phyloP scores from a whole-genome alignment of 2,888 invertebrate species.

The Actias luna region DNA sequence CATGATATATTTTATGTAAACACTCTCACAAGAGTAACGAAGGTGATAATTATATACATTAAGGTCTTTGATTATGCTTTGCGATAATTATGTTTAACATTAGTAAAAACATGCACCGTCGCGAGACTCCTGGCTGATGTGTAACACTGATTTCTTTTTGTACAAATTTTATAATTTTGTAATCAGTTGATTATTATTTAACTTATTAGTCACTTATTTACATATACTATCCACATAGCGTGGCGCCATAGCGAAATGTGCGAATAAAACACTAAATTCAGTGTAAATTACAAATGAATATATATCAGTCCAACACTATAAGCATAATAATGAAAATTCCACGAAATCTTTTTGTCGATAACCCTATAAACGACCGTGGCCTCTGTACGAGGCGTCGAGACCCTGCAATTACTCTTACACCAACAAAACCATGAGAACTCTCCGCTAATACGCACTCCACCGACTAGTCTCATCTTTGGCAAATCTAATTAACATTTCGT shows the following conservation, averaged over 20 bases:
- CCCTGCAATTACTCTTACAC: constrained; percentile 75
- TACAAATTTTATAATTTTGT: no score
- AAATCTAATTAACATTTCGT: constrained; percentile 28
- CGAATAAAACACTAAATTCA: neutral
- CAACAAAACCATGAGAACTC: constrained; percentile 60
- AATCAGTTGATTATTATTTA: no score
- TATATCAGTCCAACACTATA: neutral
- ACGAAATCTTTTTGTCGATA: constrained; percentile 30
- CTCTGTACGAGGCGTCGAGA: constrained; percentile 71
- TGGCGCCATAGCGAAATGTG: no score
- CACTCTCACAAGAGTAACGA: neutral
- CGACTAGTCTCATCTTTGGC: constrained; percentile 62
- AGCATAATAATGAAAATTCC: neutral
- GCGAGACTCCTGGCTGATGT: no score
- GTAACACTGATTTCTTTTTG: no score
- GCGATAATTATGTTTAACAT: no score
- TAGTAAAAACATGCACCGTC: no score
- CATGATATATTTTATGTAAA: neutral
- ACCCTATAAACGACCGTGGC: constrained; percentile 58
- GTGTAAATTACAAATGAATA: neutral
- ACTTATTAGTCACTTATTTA: no score
- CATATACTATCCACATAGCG: no score
- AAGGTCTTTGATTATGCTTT: neutral
- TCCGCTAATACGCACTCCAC: constrained; percentile 71
- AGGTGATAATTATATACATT: neutral